A percentile compares a stretch with the other conserved stretches of the same genome.
Conservation (phyloP, 92 coral and sea anemone species). For the Palythoa grandis region DNA sequence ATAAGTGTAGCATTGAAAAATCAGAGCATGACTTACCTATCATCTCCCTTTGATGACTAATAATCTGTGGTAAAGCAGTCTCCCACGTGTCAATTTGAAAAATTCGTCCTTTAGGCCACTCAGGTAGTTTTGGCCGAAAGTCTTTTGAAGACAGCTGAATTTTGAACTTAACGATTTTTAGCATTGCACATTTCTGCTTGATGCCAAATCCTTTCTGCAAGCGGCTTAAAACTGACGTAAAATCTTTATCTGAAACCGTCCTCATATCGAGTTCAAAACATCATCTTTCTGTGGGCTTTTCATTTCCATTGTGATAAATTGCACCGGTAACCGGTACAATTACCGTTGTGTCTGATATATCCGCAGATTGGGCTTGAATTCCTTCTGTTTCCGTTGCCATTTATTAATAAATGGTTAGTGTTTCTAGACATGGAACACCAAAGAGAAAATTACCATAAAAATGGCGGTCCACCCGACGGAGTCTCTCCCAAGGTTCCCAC, state of each 20-base stretch:
- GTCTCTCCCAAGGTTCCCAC: background rate
- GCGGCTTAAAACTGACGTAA: conserved; percentile 51
- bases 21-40: conserved; percentile 32
- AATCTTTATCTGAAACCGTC: conserved; percentile 42
- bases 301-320: conserved; percentile 58
- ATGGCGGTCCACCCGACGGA: conserved; percentile 22
- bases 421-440: conserved; percentile 45
- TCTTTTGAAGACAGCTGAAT: conserved; percentile 55
- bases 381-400: conserved; percentile 41
- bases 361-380: conserved; percentile 22
- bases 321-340: conserved; percentile 52
- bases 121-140: conserved; percentile 52
- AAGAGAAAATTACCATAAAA: conserved; percentile 34
- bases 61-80: conserved; percentile 41
- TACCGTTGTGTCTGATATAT: conserved; percentile 15
- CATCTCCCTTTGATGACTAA: conserved; percentile 38
- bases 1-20: too few species aligned
- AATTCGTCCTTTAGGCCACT: conserved; percentile 50
- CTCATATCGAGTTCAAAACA: conserved; percentile 52
- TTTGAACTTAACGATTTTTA: conserved; percentile 55
- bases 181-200: conserved; percentile 45
- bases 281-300: conserved; percentile 63
- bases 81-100: conserved; percentile 50
- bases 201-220: conserved; percentile 59
- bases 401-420: conserved; percentile 34